phyloP scores from a whole-genome alignment of 2,797 vertebrate species.

The Sebastes vulpes region DNA sequence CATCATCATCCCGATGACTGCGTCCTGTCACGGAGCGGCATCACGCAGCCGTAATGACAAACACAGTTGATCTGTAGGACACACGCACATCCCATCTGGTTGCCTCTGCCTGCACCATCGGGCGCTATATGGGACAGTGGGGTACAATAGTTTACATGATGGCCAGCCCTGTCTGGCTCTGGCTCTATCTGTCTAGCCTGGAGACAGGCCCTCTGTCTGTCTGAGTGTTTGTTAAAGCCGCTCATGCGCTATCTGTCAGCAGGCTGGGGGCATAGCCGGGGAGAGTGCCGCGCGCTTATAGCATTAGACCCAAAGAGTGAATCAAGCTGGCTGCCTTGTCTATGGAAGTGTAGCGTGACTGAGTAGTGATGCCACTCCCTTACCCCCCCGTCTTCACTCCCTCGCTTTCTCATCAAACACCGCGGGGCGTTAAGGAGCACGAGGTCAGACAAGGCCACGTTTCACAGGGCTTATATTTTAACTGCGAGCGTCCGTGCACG shows the following conservation, averaged over 20 bases:
- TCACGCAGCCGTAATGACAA: slow-evolving; percentile 52
- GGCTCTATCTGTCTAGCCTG: slow-evolving; percentile 51
- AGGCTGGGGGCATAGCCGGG: slow-evolving; percentile 61
- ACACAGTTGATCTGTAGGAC: slow-evolving; percentile 32
- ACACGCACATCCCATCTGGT: slow-evolving; percentile 30
- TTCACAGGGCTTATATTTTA: slow-evolving; percentile 52
- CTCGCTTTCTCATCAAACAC: slow-evolving; percentile 65
- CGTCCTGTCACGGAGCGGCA: slow-evolving; percentile 57
- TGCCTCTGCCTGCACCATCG: slow-evolving; percentile 51
- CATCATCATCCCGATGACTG: slow-evolving; percentile 63
- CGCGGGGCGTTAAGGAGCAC: slow-evolving; percentile 48
- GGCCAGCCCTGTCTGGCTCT: slow-evolving; percentile 37
- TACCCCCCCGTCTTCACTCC: slow-evolving; percentile 33
- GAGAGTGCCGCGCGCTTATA: slow-evolving; percentile 67
- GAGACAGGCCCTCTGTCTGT: slow-evolving; percentile 74
- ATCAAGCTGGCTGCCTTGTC: slow-evolving; percentile 73
- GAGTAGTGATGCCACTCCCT: slow-evolving; percentile 57
- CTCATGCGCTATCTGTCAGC: slow-evolving; percentile 77
- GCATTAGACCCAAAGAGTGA: slow-evolving; percentile 74
- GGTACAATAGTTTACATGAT: slow-evolving; percentile 49
- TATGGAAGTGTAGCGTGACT: slow-evolving; percentile 73
- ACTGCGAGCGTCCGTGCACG: slow-evolving; percentile 40
- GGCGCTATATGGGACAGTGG: slow-evolving; percentile 45
- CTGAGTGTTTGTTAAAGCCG: slow-evolving; percentile 75
- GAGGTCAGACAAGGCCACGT: slow-evolving; percentile 67